Conservation (phyloP, 2,797 vertebrate genomes). For the Microctenopoma lineatum region DNA sequence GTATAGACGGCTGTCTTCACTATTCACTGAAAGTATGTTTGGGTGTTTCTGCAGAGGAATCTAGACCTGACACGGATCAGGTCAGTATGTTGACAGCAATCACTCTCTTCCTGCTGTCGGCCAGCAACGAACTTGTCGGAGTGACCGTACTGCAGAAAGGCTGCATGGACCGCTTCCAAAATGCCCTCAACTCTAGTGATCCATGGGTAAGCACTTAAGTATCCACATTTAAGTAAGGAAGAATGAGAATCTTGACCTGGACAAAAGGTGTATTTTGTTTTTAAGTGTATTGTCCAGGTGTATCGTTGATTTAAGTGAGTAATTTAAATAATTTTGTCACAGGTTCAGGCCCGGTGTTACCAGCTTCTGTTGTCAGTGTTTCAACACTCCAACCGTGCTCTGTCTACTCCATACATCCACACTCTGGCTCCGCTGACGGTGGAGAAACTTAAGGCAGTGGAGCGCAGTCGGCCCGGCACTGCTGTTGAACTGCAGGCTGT, state of each 20-base stretch:
- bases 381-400: constrained; percentile 92
- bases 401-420: constrained; percentile 97
- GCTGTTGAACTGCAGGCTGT: constrained; percentile 91
- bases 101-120: constrained; percentile 94
- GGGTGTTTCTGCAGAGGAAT: constrained; percentile 82
- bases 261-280: not conserved
- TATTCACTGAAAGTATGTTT: not conserved
- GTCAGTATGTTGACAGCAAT: constrained; percentile 95
- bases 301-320: constrained; percentile 2
- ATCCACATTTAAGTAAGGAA: not conserved
- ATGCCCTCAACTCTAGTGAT: constrained; percentile 91
- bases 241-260: not conserved
- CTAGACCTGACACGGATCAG: constrained; percentile 89
- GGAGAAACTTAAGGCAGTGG: constrained; percentile 94
- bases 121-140: constrained; percentile 91
- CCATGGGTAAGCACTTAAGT: constrained; percentile 85
- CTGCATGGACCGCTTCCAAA: constrained; percentile 93
- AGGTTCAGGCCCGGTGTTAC: constrained; percentile 97
- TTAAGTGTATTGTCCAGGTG: not conserved
- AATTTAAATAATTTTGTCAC: constrained; percentile 24
- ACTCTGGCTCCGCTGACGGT: constrained; percentile 93
- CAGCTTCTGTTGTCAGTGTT: constrained; percentile 97
- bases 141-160: constrained; percentile 93
- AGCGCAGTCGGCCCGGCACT: constrained; percentile 86
- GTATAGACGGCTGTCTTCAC: not conserved